Conservation (phyloP, 2,888 invertebrate genomes). For the Pristionchus fissidentatus region DNA sequence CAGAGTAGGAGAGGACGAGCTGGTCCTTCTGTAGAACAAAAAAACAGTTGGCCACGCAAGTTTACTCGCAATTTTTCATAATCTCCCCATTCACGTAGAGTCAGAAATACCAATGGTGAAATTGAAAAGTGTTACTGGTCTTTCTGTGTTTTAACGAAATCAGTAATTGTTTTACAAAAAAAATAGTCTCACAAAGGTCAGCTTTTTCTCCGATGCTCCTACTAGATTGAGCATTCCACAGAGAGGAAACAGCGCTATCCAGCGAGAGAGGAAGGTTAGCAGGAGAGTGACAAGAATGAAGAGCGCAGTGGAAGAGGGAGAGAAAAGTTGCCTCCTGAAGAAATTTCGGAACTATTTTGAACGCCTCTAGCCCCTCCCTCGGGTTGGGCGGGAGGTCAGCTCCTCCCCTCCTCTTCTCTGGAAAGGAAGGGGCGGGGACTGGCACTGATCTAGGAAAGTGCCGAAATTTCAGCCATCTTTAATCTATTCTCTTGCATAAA, state of each 20-base stretch:
- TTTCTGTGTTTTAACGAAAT: neutral
- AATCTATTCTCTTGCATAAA: too few relatives aligned
- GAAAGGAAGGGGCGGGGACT: too few relatives aligned
- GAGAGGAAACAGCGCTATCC: constrained; percentile 90
- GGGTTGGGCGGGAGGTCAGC: too few relatives aligned
- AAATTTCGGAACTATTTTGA: neutral
- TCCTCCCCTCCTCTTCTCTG: too few relatives aligned
- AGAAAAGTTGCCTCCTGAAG: constrained; percentile 7
- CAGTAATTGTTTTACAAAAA: too few relatives aligned
- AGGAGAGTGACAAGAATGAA: constrained; percentile 89
- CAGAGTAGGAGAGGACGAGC: constrained; percentile 96
- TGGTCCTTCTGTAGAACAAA: constrained; percentile 80
- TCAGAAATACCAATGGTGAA: neutral
- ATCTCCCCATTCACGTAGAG: neutral
- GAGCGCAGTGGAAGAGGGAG: neutral
- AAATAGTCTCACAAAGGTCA: constrained; percentile 56
- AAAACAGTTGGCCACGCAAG: too few relatives aligned
- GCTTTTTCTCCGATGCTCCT: constrained; percentile 79
- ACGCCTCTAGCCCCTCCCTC: neutral
- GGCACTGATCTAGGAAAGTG: too few relatives aligned
- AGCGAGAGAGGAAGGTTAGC: constrained; percentile 91
- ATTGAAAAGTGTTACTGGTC: neutral
- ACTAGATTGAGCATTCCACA: constrained; percentile 90
- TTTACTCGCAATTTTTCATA: neutral
- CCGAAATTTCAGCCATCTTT: too few relatives aligned